Conservation (phyloP, 1,140 invertebrate genomes). For the Eumaeus atala region DNA sequence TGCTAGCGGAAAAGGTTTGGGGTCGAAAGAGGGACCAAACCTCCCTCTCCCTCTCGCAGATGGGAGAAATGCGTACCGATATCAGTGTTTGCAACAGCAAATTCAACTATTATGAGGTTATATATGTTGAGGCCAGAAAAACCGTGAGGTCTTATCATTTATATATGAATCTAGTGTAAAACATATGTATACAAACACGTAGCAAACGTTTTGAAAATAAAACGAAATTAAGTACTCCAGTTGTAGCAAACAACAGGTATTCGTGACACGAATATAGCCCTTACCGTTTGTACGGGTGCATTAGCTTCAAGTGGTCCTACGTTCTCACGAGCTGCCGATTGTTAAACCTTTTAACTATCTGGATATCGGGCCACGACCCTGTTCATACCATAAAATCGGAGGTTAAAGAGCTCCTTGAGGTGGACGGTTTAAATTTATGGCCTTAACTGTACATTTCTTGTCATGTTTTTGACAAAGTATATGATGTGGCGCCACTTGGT, state of each 20-base stretch:
- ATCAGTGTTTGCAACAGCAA: no score
- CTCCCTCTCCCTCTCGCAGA: no score
- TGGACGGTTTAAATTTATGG: slow-evolving; percentile 26
- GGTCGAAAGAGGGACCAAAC: no score
- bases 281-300: slow-evolving; percentile 50
- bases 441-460: slow-evolving; percentile 11
- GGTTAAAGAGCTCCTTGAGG: slow-evolving; percentile 23
- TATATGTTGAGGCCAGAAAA: no score
- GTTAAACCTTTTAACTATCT: slow-evolving; percentile 62
- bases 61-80: no score
- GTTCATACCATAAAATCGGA: slow-evolving; percentile 45
- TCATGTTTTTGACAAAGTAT: slow-evolving; percentile 14
- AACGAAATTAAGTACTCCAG: slow-evolving; percentile 32
- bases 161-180: no score
- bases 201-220: not conserved
- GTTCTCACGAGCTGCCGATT: slow-evolving; percentile 60
- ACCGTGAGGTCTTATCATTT: no score
- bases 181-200: no score
- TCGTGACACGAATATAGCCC: slow-evolving; percentile 44
- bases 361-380: slow-evolving; percentile 54
- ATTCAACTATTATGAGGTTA: no score
- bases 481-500: not conserved
- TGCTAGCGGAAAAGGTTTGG: no score
- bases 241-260: slow-evolving; percentile 33
- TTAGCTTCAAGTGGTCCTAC: slow-evolving; percentile 56